Evolutionary conservation across 37 sponge, comb jelly and placozoan species (phyloP), one percentile per base, ranked within the genome.

Genomic region (Lycopodina hypogea): DNA sequence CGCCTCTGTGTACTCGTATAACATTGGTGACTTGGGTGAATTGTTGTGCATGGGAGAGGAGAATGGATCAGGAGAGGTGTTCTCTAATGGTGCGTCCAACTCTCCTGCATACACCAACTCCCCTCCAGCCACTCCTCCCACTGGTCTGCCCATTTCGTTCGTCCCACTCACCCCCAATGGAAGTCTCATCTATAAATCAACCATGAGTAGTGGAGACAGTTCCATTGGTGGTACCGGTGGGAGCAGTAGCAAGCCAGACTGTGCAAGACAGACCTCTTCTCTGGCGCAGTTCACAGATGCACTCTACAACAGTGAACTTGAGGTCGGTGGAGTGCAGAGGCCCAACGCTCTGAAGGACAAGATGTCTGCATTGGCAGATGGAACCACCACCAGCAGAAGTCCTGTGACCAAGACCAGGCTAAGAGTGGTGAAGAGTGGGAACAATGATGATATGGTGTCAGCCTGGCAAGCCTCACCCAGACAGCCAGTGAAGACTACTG

Each of bases 351-450:
- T 78, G 21, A 34, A 36, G 18, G 67, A 64, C 45, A 40, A 17
- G 7, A 33, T 24, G 17, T 23, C 50, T 15, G 24, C 69, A 39
- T 66, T 52, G n/a, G 26, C 24, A 3, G 3, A 28, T 48, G 24
- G 56, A 3, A 24, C 3, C 2, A 32, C 33, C 3, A 0, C 30
- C 23, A 23, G n/a, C 33, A 62, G 82, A 40, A 87, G 88, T 61
- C 88, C 88, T 11, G 77, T 87, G 22, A 61, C 63, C 4, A 87
- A 81, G 57, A 87, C 88, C 12, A 87, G 78, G 36, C 56, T 87
- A 2, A 34, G 66, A 22, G 81, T 87, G 32, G 74, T 73, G 2
- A 75, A 42, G 52, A 71, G 68, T 35, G 48, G 81, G 30, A 19
- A 56, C 3, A 76, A 24, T 2, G 76, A 74, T 19, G 42, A 50